A percentile compares a stretch with the other conserved stretches of the same genome.
Evolutionary conservation across 2,113 vertebrate species (phyloP).

Genomic region (Athene noctua): DNA sequence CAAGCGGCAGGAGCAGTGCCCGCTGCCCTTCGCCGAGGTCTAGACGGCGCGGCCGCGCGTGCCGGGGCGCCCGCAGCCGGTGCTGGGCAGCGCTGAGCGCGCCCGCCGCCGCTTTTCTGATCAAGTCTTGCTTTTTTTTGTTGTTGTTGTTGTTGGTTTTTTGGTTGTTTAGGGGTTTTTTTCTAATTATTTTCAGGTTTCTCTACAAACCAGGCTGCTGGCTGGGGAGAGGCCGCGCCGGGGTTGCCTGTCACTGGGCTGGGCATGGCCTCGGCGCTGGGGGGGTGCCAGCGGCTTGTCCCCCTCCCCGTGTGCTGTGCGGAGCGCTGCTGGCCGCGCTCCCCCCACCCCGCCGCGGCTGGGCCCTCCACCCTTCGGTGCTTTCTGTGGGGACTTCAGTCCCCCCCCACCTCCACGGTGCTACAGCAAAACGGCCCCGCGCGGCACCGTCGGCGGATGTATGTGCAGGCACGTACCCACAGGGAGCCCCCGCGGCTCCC

Average conservation of each 20-base stretch:
- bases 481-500: background rate
- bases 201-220: background rate
- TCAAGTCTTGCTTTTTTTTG: background rate
- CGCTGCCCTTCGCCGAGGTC: constrained; percentile 85
- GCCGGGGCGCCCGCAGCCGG: rapidly evolving
- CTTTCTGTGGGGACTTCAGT: background rate
- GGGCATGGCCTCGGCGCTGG: background rate
- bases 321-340: constrained; percentile 14
- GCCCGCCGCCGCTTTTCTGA: background rate
- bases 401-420: background rate
- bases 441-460: background rate
- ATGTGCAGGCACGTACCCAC: background rate
- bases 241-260: background rate
- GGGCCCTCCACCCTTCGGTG: background rate
- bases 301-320: background rate
- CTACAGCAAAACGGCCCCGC: background rate
- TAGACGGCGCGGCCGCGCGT: background rate
- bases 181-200: background rate
- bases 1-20: constrained; percentile 89
- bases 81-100: constrained; percentile 34
- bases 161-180: background rate
- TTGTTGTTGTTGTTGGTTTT: background rate
- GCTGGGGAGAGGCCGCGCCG: background rate
- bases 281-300: background rate
- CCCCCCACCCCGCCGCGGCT: background rate